phyloP scores from a whole-genome alignment of 1,140 invertebrate genomes.

The Schlechtendalia chinensis region DNA sequence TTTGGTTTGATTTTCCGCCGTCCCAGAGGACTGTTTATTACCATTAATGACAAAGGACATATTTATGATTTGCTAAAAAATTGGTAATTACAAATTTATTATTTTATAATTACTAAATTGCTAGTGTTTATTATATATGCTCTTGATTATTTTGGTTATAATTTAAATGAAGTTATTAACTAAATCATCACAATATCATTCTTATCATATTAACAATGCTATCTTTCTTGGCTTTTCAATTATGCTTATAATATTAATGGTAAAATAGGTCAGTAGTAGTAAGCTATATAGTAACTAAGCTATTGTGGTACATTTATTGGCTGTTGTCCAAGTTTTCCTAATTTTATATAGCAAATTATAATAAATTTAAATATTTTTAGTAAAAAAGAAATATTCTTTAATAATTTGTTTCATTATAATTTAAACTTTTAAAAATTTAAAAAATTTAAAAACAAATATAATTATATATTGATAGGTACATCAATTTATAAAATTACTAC shows the following conservation, averaged over 20 bases:
- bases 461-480: no score
- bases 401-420: no score
- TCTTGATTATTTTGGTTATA: neutral
- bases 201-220: no score
- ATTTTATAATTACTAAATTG: neutral
- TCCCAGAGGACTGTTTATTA: slow-evolving; percentile 93
- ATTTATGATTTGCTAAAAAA: slow-evolving; percentile 85
- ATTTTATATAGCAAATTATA: slow-evolving; percentile 15
- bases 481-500: neutral
- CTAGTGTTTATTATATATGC: no score
- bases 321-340: slow-evolving; percentile 5
- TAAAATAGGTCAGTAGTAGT: slow-evolving; percentile 28
- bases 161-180: neutral
- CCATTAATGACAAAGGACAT: slow-evolving; percentile 94
- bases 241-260: neutral
- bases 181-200: neutral
- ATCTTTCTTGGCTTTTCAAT: slow-evolving; percentile 2
- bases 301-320: slow-evolving; percentile 40
- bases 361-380: slow-evolving; percentile 20
- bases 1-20: slow-evolving; percentile 92
- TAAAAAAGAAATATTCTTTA: neutral
- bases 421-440: neutral
- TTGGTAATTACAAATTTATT: slow-evolving; percentile 64
- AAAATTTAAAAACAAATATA: no score
- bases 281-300: neutral